Base-by-base conservation (phyloP, 1,140 invertebrate genomes). In the Drosophila varians region DNA sequence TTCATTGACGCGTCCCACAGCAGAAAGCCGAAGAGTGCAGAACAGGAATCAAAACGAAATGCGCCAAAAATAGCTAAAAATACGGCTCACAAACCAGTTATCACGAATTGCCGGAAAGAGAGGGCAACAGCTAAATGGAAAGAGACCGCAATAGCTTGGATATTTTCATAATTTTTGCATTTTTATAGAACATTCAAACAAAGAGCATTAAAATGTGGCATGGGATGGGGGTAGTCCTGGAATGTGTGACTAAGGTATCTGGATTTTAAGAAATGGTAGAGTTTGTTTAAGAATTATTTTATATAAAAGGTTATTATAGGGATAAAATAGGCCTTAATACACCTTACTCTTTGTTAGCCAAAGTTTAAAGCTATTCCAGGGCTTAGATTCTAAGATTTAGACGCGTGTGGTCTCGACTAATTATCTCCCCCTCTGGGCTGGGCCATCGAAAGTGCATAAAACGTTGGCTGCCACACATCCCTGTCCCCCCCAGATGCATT, bases 1-100 rank as follows among this genome's bases (percentile, higher is more conserved):
- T 86, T 84, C 79, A 79, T 84, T 84, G 79, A 84, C 79, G 79
- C 76, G 58, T 78, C 51, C 56, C 51, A 49, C 12, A 43, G 43
- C 14, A 19, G 28, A 31, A 31, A 31, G 28, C 28, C 11, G n/a
- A 31, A 31, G 28, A 31, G 28, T 31, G 28, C 16, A 51, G 56
- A 38, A 84, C 79, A 79, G 82, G 79, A 84, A 84, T 84, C 80
- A 84, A 86, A 84, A 73, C 79, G 80, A 84, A 86, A 84, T 84
- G 82, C 56, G 71, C 79, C 79, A 84, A 84, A 84, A 84, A 84
- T 84, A 84, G 80, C 79, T 80, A 79, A 84, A 76, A 77, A 16
- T 62, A 69, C 55, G 52, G 38, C 64, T 56, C 64, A 66, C 75
- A 84, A 84, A 84, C 79, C 79, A 84, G 79, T 84, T 84, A 72